These are phyloP conservation scores for Melanostoma mellinum DNA, from an alignment of 2,888 invertebrate species.

Conservation along the genomic window DNA sequence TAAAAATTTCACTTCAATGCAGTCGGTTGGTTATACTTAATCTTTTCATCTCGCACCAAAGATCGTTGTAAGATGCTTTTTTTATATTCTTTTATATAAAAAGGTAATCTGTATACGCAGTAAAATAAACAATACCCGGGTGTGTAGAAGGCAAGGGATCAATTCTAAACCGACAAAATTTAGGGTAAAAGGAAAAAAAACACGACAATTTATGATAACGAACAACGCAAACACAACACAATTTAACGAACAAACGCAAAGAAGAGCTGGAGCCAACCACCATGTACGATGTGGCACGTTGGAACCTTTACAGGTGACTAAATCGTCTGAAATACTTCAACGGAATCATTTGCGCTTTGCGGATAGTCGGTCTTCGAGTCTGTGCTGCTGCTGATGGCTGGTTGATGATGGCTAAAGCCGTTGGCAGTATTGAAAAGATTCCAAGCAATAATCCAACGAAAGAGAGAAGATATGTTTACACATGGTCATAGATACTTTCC, in stretches of 20 bases:
- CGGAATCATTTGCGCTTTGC: slow-evolving; percentile 61
- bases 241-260: slow-evolving; percentile 70
- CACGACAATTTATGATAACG: slow-evolving; percentile 53
- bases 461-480: slow-evolving; percentile 47
- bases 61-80: slow-evolving; percentile 34
- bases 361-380: slow-evolving; percentile 34
- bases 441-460: slow-evolving; percentile 55
- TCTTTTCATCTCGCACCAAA: slow-evolving; percentile 56
- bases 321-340: slow-evolving; percentile 69
- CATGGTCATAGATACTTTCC: slow-evolving; percentile 55
- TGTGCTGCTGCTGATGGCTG: slow-evolving; percentile 25
- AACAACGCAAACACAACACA: slow-evolving; percentile 67
- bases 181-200: slow-evolving; percentile 6
- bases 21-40: slow-evolving; percentile 24
- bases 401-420: slow-evolving; percentile 59
- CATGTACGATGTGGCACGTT: slow-evolving; percentile 77
- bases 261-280: slow-evolving; percentile 68
- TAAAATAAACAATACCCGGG: slow-evolving; percentile 30
- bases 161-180: slow-evolving; percentile 19
- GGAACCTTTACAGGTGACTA: slow-evolving; percentile 79
- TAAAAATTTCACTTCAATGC: slow-evolving; percentile 55
- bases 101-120: slow-evolving; percentile 45
- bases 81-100: slow-evolving; percentile 47
- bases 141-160: slow-evolving; percentile 28
- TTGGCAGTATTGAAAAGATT: slow-evolving; percentile 37